Conservation (phyloP, 2,113 vertebrate species). For the Terrapene triunguis region DNA sequence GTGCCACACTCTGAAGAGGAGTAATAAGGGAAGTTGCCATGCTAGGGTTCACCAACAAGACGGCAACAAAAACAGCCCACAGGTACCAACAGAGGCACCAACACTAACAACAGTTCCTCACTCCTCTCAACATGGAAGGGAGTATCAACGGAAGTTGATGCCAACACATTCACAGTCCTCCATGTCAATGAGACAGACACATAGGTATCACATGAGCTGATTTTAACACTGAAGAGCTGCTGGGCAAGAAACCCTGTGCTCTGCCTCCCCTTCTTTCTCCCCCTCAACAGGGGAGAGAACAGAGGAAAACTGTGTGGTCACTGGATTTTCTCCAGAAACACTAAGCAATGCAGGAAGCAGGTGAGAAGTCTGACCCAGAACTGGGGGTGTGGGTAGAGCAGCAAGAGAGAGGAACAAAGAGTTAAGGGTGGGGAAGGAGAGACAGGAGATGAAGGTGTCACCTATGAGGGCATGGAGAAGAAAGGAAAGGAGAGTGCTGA, state of each 20-base stretch:
- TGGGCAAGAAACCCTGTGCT: background rate
- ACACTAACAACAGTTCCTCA: background rate
- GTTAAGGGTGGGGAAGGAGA: background rate
- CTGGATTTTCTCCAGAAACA: background rate
- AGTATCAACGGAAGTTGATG: background rate
- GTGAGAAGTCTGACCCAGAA: background rate
- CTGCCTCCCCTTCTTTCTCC: background rate
- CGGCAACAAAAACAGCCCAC: background rate
- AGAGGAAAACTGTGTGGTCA: background rate
- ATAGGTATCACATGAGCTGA: background rate
- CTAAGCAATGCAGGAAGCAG: background rate
- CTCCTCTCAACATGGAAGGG: background rate
- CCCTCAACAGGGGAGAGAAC: background rate
- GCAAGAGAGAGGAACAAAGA: background rate
- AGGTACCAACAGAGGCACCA: background rate
- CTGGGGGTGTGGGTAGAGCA: background rate
- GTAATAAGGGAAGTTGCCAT: background rate
- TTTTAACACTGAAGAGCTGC: background rate
- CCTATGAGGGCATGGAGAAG: background rate
- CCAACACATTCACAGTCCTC: background rate
- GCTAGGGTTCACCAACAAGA: background rate
- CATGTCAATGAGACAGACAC: background rate
- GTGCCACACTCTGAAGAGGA: background rate
- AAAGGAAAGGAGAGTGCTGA: background rate
- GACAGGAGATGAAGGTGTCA: background rate